Evolutionary conservation across 1,140 invertebrate species (phyloP), one percentile per base, ranked within the genome.

Genomic region (Zophobas morio): DNA sequence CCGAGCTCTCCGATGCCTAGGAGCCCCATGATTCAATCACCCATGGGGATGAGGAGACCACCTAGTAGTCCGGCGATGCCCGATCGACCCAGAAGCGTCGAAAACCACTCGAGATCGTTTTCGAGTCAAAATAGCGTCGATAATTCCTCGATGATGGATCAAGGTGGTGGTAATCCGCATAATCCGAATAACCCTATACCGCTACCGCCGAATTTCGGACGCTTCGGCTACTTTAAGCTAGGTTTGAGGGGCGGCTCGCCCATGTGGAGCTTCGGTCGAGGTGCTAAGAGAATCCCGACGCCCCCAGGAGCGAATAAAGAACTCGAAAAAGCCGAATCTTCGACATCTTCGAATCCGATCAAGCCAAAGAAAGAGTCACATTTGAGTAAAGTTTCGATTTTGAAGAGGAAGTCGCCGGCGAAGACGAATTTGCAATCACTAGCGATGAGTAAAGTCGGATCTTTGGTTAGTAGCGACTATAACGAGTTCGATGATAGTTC

Each of bases 201-300:
- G 1, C 83, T 88, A 6, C 86, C 87, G 1, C 84, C 83, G 1
- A 84, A 85, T 76, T 89, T 90, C 57, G 88, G 87, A 2, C 86
- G 87, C 54, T 89, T 86, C 79, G 88, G 88, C 8, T 92, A 90
- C 82, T 87, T 89, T 70, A 91, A 91, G 80, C 84, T 93, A 0
- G 94, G 84, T 32, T 86, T 95, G 1, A 86, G 90, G 78, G 94
- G 94, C 5, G 94, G 94, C 1, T 90, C 92, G 0, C 93, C 93
- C 0, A 93, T 94, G 88, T 94, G 92, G 91, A 87, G 75, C 42
- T 83, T 82, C 74, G 88, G 78, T 81, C 79, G 83, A 71, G 81
- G 84, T 32, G 82, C 84, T 47, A 86, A 87, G 80, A 75, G 84
- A 72, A 77, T 84, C 34, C 85, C 86, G 2, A 83, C 81, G 40